Percentiles rank a stretch among this genome's conserved stretches.
These are phyloP conservation scores for Pediacus dermestoides DNA, from an alignment of 2,888 invertebrate genomes.

Conservation along the genomic window DNA sequence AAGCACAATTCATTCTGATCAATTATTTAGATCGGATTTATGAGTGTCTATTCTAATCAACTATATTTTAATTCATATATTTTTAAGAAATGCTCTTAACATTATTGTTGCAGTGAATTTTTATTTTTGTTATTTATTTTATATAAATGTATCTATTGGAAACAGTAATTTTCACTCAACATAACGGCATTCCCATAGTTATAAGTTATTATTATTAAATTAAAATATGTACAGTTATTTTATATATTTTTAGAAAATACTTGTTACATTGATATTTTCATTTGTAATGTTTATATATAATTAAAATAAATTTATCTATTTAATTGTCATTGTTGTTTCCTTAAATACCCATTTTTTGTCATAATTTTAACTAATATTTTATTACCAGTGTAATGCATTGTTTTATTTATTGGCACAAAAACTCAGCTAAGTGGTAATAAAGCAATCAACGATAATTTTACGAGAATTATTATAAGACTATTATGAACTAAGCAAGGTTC, in stretches of 20 bases:
- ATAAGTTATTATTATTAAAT: conserved; percentile 11
- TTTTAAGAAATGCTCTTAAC: conserved; percentile 17
- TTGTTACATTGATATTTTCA: conserved; percentile 30
- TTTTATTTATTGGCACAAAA: too few relatives aligned
- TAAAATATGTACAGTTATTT: conserved; percentile 24
- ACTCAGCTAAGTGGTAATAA: too few relatives aligned
- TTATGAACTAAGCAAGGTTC: too few relatives aligned
- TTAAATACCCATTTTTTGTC: too few relatives aligned
- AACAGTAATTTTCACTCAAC: conserved; percentile 14
- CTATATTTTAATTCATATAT: too few relatives aligned
- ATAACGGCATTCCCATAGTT: conserved; percentile 16
- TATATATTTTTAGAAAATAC: conserved; percentile 27
- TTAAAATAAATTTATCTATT: conserved; percentile 27
- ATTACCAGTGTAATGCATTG: too few relatives aligned
- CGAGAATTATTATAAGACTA: too few relatives aligned
- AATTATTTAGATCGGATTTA: conserved; percentile 15
- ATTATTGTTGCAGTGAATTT: conserved; percentile 16
- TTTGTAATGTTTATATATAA: conserved; percentile 31
- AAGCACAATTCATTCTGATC: conserved; percentile 15
- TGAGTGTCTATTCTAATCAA: conserved; percentile 34
- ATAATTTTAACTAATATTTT: too few relatives aligned
- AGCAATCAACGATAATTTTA: too few relatives aligned
- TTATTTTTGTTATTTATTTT: conserved; percentile 17
- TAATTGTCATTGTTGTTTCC: conserved; percentile 5
- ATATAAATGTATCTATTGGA: too few relatives aligned